These are phyloP conservation scores for Brienomyrus brachyistius DNA, from an alignment of 2,113 vertebrate genomes.

Conservation along the genomic window DNA sequence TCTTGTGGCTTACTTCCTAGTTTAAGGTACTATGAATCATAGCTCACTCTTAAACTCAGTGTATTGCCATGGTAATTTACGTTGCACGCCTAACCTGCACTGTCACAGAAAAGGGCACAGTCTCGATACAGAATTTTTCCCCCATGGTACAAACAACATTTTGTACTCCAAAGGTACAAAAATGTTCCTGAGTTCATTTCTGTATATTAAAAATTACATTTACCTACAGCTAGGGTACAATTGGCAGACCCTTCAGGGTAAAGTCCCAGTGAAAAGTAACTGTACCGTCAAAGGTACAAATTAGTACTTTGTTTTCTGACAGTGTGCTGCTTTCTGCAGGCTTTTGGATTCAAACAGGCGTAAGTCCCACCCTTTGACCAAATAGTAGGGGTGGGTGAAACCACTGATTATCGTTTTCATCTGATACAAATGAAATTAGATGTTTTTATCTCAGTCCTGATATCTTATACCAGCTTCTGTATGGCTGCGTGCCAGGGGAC, in stretches of 20 bases:
- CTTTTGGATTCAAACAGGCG: neutral
- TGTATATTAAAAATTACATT: neutral
- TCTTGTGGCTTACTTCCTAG: no score
- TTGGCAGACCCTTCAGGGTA: neutral
- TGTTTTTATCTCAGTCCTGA: neutral
- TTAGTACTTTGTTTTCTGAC: neutral
- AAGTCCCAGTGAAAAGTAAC: neutral
- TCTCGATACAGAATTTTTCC: no score
- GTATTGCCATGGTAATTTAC: no score
- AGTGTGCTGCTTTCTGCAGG: neutral
- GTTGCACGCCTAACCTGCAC: no score
- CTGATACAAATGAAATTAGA: neutral
- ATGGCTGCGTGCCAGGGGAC: neutral
- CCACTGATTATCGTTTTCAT: neutral
- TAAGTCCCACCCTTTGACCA: neutral
- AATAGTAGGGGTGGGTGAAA: neutral
- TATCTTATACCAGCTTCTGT: neutral
- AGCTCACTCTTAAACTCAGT: no score
- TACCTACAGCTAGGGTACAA: neutral
- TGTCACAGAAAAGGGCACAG: no score
- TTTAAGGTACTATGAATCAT: no score
- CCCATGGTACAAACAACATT: no score
- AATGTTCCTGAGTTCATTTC: neutral
- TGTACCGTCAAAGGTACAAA: neutral
- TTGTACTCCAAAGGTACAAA: neutral